Percentiles rank a stretch among this genome's conserved stretches.
These are phyloP conservation scores for Urophycis tenuis DNA, from an alignment of 2,797 vertebrate genomes.

Conservation along the genomic window DNA sequence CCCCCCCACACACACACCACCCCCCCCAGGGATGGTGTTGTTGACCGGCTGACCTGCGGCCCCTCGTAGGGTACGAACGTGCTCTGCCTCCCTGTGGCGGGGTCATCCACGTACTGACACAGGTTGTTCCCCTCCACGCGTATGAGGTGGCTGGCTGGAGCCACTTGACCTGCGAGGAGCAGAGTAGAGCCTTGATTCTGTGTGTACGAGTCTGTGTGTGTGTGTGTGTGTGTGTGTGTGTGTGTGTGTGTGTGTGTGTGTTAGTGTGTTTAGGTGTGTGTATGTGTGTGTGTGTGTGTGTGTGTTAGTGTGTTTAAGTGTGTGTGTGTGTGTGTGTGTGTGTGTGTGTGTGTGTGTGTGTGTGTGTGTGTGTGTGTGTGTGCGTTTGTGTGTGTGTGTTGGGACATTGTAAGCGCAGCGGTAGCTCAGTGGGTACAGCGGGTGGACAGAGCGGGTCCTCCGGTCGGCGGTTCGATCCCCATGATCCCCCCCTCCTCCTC, in stretches of 20 bases:
- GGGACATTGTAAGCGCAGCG: too few species aligned
- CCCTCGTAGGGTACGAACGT: slow-evolving; percentile 90
- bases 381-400: too few species aligned
- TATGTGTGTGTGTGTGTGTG: too few species aligned
- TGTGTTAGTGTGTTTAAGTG: too few species aligned
- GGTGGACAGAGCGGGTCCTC: too few species aligned
- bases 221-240: background rate
- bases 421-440: too few species aligned
- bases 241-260: background rate
- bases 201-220: background rate
- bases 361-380: too few species aligned
- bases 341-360: too few species aligned
- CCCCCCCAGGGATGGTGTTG: background rate
- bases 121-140: slow-evolving; percentile 95
- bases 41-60: slow-evolving; percentile 80
- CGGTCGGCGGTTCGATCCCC: too few species aligned
- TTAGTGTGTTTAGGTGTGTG: background rate
- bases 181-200: background rate
- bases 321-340: too few species aligned
- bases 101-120: slow-evolving; percentile 90
- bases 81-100: slow-evolving; percentile 90
- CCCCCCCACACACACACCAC: background rate
- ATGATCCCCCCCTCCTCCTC: too few species aligned
- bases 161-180: slow-evolving; percentile 78
- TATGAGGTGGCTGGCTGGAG: slow-evolving; percentile 94